A percentile compares a stretch with the other conserved stretches of the same genome.
Evolutionary conservation across 2,888 invertebrate genomes (phyloP).

Genomic region (Leistus spinibarbis): DNA sequence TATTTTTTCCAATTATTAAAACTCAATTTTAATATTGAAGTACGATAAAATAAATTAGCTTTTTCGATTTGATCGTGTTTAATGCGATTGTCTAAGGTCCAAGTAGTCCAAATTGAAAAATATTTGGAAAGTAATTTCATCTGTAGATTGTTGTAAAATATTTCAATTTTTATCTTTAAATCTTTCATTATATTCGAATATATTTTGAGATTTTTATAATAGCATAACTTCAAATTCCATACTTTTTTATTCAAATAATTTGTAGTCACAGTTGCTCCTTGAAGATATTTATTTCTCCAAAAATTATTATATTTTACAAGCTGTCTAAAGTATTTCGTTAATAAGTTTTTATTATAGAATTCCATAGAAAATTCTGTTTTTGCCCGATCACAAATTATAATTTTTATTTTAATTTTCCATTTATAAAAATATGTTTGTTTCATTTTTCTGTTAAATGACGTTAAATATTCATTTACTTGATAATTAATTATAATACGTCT

Average conservation of each 20-base stretch:
- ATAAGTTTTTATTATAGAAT: slow-evolving; percentile 38
- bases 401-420: slow-evolving; percentile 10
- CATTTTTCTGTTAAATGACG: background rate
- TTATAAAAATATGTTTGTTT: background rate
- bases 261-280: slow-evolving; percentile 22
- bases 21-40: slow-evolving; percentile 26
- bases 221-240: slow-evolving; percentile 11
- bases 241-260: slow-evolving; percentile 16
- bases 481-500: background rate
- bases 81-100: slow-evolving; percentile 26
- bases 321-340: slow-evolving; percentile 38
- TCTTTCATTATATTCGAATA: background rate
- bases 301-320: slow-evolving; percentile 34
- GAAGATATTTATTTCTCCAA: slow-evolving; percentile 26
- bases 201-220: slow-evolving; percentile 42
- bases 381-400: background rate
- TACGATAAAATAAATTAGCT: slow-evolving; percentile 16
- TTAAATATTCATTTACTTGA: slow-evolving; percentile 1
- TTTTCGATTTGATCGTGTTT: slow-evolving; percentile 29
- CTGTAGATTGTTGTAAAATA: background rate
- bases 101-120: slow-evolving; percentile 19
- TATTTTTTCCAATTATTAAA: slow-evolving; percentile 40
- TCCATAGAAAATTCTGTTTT: slow-evolving; percentile 11
- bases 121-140: background rate
- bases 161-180: background rate